Base-by-base conservation (phyloP, 53 echinoderm and acorn worm species). In the Luidia sarsii region DNA sequence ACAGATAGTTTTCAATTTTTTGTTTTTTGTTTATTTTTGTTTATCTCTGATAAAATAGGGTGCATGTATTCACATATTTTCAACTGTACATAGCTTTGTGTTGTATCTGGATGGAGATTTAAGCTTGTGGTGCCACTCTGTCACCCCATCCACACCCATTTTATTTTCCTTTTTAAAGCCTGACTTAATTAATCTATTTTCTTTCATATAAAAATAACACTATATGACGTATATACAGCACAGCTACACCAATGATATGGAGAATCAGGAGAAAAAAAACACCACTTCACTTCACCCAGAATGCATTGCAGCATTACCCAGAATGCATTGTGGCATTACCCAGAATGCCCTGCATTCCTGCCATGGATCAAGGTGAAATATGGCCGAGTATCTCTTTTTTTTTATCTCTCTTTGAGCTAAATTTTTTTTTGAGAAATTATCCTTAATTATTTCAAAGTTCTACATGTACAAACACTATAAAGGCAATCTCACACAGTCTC, bases 131-230 rank as follows among this genome's bases (percentile, higher is more conserved):
- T 25, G 54, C 45, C 33, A 59, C 30, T 7, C 45, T 48, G 16
- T 32, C 18, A 45, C 61, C 48, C 28, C 77, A 77, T 77, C 77
- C 61, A 61, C 75, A 75, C 77, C 59, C 77, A 34, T 57, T 56
- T 24, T 56, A n/a, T n/a, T n/a, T n/a, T n/a, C n/a, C n/a, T n/a
- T n/a, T 57, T 39, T 57, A 43, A 60, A 59, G 77, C 77, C 41
- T 48, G 54, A 53, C 53, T 80, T 33, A n/a, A 60, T 66, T 27
- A 49, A 45, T 54, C 70, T 70, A 50, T 80, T 80, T 50, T 65
- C 66, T 66, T 83, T 83, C 79, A 83, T 88, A 88, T 83, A 88
- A 88, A 88, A 88, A 88, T 88, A 88, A 83, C 75, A 88, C 88
- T 88, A 88, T 88, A 72, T 77, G 77, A 77, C 77, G 55, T 77